A percentile compares a stretch with the other conserved stretches of the same genome.
Conservation (phyloP, 1,140 invertebrate genomes). For the Medauroidea extradentata region DNA sequence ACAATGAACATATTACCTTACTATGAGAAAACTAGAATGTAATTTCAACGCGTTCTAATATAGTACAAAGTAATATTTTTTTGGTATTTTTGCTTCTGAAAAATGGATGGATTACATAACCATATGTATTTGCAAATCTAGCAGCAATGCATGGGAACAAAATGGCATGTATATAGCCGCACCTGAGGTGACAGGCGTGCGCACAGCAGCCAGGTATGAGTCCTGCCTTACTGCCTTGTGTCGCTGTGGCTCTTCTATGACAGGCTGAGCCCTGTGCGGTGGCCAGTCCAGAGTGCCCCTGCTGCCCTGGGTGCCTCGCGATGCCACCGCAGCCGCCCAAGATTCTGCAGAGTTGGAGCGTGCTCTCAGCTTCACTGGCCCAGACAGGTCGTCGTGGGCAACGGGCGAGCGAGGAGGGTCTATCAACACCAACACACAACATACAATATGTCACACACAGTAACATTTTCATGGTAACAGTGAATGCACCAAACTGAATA, state of each 20-base stretch:
- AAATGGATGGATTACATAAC: too few species aligned
- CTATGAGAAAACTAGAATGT: too few species aligned
- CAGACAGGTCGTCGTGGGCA: slow-evolving; percentile 23
- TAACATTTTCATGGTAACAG: too few species aligned
- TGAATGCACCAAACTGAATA: neutral
- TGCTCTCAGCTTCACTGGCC: slow-evolving; percentile 53
- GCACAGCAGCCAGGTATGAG: slow-evolving; percentile 46
- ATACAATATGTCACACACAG: neutral
- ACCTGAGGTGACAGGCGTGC: slow-evolving; percentile 33
- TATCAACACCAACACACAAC: neutral
- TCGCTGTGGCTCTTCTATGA: slow-evolving; percentile 31
- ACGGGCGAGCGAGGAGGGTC: neutral
- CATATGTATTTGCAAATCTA: too few species aligned
- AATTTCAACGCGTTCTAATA: too few species aligned
- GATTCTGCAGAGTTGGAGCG: slow-evolving; percentile 57
- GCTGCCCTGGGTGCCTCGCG: neutral
- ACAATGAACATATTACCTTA: too few species aligned
- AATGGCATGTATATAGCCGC: too few species aligned
- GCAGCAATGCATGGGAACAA: too few species aligned
- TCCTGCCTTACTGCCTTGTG: slow-evolving; percentile 46
- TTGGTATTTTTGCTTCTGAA: too few species aligned
- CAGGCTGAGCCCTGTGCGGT: slow-evolving; percentile 30
- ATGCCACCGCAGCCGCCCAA: slow-evolving; percentile 32
- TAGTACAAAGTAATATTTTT: too few species aligned
- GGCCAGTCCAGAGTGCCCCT: slow-evolving; percentile 36